Evolutionary conservation across 2,888 invertebrate genomes (phyloP), one percentile per base, ranked within the genome.

Genomic region (Ichneumoninae sp.): DNA sequence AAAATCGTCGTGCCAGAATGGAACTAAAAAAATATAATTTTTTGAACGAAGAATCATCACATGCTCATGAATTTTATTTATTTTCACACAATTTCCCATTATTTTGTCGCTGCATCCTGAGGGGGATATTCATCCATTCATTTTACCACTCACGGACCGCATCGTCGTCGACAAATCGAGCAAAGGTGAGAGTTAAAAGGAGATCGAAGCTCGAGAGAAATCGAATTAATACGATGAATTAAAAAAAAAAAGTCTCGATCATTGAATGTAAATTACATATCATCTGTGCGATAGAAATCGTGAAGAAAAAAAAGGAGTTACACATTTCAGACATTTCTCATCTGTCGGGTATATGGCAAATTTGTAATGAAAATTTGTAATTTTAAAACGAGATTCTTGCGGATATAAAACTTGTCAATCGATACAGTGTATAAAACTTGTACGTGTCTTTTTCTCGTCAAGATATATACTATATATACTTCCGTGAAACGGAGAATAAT

Each of bases 21-120:
- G 90, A 92, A 93, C 90, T 85, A 87, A 86, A 60, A 90, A 93
- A 92, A 93, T 93, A 93, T 93, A 93, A 93, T 93, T 93, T 93
- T 84, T 93, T 93, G 93, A 93, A 93, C 90, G 89, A 91, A 92
- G 69, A 72, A 60, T 83, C 82, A 77, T 60, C 52, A 79, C 82
- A 78, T 62, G 68, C 75, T 85, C 86, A 82, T 72, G 69, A 82
- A 86, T 86, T 74, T 87, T 77, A 70, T 77, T 80, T 86, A 79
- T 80, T 83, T 71, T 69, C 72, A 22, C 70, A 40, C 4, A 16
- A 47, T 50, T 60, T 81, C 57, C 19, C 66, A 76, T 81, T 66
- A 44, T 19, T 52, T 77, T 69, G 22, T 26, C 13, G n/a, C 33
- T 33, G 16, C 62, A 54, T 77, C 36, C 54, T 44, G 65, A 19